Percentiles rank a stretch among this genome's conserved stretches.
Conservation (phyloP, 2,888 invertebrate species). For the Sminthurinus aureus region DNA sequence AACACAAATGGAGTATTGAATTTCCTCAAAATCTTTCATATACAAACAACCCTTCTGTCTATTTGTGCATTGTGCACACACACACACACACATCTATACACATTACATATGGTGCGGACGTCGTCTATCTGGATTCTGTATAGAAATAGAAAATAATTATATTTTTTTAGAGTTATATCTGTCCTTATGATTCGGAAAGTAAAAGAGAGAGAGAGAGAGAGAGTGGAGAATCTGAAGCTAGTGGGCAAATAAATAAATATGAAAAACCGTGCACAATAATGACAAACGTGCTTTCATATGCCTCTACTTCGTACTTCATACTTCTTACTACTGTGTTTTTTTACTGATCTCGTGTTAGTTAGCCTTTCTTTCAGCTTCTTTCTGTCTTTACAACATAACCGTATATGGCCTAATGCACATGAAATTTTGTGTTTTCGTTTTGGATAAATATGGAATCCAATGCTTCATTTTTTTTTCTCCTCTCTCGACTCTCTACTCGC, state of each 20-base stretch:
- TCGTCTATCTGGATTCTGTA: background rate
- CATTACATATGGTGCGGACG: background rate
- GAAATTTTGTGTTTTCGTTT: constrained; percentile 29
- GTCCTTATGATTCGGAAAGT: background rate
- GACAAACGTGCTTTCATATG: background rate
- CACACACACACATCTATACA: background rate
- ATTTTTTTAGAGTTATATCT: background rate
- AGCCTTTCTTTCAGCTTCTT: background rate
- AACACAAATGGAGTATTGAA: constrained; percentile 49
- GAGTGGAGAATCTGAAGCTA: background rate
- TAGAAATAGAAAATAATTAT: constrained; percentile 10
- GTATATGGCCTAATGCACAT: constrained; percentile 18
- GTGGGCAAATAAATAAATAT: constrained; percentile 4
- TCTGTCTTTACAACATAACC: background rate
- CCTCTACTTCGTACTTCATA: background rate
- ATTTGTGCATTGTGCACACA: background rate
- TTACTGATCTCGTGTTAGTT: background rate
- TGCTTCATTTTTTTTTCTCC: constrained; percentile 8
- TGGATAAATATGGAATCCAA: constrained; percentile 50
- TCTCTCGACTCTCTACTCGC: background rate
- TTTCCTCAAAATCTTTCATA: constrained; percentile 36
- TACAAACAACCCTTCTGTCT: constrained; percentile 7
- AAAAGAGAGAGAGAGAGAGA: background rate
- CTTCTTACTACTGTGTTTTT: background rate
- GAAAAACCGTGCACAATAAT: constrained; percentile 16